phyloP scores from a whole-genome alignment of 2,113 vertebrate genomes.

The Chloroceryle aenea region DNA sequence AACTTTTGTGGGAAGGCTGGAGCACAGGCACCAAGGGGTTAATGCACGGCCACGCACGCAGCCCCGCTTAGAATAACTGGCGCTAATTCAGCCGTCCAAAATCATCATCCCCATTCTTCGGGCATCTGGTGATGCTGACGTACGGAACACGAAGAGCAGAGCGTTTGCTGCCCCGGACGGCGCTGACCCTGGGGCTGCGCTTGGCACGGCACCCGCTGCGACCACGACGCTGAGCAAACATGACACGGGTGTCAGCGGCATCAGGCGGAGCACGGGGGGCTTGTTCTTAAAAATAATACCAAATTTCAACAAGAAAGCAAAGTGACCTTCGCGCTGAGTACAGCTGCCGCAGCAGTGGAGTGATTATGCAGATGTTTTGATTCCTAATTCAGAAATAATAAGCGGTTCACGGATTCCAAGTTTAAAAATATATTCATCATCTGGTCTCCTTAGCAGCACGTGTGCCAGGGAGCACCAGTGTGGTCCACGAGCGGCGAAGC shows the following conservation, averaged over 20 bases:
- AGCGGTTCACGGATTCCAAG: slow-evolving; percentile 72
- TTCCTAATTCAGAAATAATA: slow-evolving; percentile 79
- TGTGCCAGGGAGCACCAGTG: neutral
- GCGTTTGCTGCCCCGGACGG: neutral
- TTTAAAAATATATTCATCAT: slow-evolving; percentile 77
- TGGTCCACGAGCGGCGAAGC: neutral
- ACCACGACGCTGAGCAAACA: neutral
- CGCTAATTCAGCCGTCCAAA: neutral
- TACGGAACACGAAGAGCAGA: neutral
- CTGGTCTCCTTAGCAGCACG: slow-evolving; percentile 45
- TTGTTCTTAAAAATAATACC: rapidly evolving
- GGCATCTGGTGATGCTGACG: neutral
- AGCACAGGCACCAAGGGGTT: neutral
- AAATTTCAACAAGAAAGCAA: neutral
- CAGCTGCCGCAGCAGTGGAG: slow-evolving; percentile 52
- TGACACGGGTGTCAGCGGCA: neutral
- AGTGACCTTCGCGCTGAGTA: slow-evolving; percentile 41
- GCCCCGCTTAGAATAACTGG: neutral
- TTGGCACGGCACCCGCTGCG: neutral
- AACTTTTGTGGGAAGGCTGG: rapidly evolving
- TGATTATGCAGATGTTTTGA: slow-evolving; percentile 71
- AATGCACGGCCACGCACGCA: neutral
- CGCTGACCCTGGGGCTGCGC: neutral
- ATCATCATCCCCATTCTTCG: neutral
- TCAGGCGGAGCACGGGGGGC: neutral